Evolutionary conservation across 2,888 invertebrate species (phyloP).

Genomic region (Aspidiotus destructor): DNA sequence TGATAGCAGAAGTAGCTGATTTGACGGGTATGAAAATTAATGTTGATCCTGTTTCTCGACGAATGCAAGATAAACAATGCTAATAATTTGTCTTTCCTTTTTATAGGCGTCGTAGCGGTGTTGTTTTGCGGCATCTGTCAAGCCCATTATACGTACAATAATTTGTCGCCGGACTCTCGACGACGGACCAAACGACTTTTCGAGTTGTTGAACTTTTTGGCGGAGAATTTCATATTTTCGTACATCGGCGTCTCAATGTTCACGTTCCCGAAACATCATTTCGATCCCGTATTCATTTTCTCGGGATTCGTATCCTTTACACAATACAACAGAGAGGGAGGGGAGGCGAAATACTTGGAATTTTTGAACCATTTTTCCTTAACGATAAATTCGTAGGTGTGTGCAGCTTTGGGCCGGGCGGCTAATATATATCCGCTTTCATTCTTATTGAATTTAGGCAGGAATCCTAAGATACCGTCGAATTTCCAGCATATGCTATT

Average conservation of each 20-base stretch:
- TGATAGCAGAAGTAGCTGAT: slow-evolving; percentile 90
- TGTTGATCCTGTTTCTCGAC: too few species aligned
- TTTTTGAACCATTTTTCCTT: slow-evolving; percentile 40
- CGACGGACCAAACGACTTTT: slow-evolving; percentile 83
- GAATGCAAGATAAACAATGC: background rate
- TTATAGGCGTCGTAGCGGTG: slow-evolving; percentile 82
- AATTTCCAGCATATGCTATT: slow-evolving; percentile 98
- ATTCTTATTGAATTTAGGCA: slow-evolving; percentile 79
- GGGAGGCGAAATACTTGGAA: background rate
- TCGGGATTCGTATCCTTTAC: slow-evolving; percentile 86
- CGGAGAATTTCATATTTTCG: slow-evolving; percentile 96
- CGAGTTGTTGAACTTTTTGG: slow-evolving; percentile 87
- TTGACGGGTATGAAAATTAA: slow-evolving; percentile 63
- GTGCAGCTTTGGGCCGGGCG: slow-evolving; percentile 81
- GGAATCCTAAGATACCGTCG: slow-evolving; percentile 80
- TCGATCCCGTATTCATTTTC: slow-evolving; percentile 83
- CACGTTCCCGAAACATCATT: slow-evolving; percentile 90
- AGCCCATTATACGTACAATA: slow-evolving; percentile 98
- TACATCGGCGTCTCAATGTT: slow-evolving; percentile 99
- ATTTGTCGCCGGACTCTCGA: slow-evolving; percentile 77
- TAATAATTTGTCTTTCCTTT: background rate
- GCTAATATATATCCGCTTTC: slow-evolving; percentile 94
- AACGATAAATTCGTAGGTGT: slow-evolving; percentile 53
- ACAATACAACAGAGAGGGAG: background rate
- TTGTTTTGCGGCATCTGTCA: slow-evolving; percentile 98